These are phyloP conservation scores for Sitta europaea DNA, from an alignment of 2,113 vertebrate genomes.

Conservation along the genomic window DNA sequence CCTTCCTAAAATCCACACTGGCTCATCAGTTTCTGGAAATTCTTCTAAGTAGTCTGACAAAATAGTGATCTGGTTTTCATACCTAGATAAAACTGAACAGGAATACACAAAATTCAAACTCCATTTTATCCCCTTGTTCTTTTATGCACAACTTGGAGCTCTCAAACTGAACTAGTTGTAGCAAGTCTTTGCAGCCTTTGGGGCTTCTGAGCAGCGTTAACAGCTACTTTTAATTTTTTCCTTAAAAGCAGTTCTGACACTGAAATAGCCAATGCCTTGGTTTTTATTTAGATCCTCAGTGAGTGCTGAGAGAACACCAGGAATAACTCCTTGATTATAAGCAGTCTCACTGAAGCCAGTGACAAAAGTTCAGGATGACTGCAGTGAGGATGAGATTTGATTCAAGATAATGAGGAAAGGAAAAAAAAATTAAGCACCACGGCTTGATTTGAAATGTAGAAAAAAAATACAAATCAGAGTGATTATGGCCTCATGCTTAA, in stretches of 20 bases:
- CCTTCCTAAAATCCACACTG: constrained; percentile 81
- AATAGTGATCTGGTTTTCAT: constrained; percentile 75
- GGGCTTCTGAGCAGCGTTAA: not conserved
- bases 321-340: not conserved
- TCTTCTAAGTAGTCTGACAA: constrained; percentile 79
- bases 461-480: not conserved
- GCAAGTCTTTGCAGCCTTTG: not conserved
- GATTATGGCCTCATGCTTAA: not conserved
- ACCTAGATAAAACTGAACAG: constrained; percentile 71
- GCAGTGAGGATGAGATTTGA: not conserved
- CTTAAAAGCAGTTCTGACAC: not conserved
- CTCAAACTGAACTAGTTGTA: not conserved
- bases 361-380: not conserved
- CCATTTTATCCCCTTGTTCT: not conserved
- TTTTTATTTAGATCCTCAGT: not conserved
- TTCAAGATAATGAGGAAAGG: not conserved
- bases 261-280: not conserved
- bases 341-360: not conserved
- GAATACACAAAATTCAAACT: constrained; percentile 2
- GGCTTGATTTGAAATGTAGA: not conserved
- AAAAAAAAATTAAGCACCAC: not conserved
- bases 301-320: not conserved
- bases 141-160: not conserved
- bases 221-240: not conserved
- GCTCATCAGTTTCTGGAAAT: constrained; percentile 79